These are phyloP conservation scores for Aphidius ervi DNA, from an alignment of 1,140 invertebrate genomes.

Conservation along the genomic window DNA sequence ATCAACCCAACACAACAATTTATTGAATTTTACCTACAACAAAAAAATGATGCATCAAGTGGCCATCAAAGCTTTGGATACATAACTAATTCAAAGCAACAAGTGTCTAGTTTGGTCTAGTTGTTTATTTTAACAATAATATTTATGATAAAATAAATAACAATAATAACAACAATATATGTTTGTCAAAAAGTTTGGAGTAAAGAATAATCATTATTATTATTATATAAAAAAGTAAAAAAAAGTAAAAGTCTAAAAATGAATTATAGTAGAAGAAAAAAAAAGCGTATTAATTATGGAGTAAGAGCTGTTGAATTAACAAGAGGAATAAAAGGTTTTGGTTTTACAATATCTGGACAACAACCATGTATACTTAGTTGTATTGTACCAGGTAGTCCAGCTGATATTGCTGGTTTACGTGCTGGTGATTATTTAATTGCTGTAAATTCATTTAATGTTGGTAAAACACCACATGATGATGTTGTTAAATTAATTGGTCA, in stretches of 20 bases:
- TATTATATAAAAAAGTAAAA: conserved; percentile 55
- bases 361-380: conserved; percentile 86
- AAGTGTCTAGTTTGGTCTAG: too few species aligned
- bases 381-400: conserved; percentile 80
- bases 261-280: conserved; percentile 70
- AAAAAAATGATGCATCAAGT: too few species aligned
- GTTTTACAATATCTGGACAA: conserved; percentile 91
- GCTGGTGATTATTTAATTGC: conserved; percentile 88
- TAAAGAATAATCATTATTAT: not conserved
- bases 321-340: conserved; percentile 80
- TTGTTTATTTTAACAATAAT: too few species aligned
- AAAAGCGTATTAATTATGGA: conserved; percentile 75
- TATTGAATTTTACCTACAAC: too few species aligned
- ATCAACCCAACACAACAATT: too few species aligned
- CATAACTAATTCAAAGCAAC: too few species aligned
- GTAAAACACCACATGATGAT: conserved; percentile 85
- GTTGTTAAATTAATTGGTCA: conserved; percentile 86
- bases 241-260: conserved; percentile 59
- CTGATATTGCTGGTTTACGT: conserved; percentile 77
- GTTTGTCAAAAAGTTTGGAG: too few species aligned
- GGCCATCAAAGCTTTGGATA: too few species aligned
- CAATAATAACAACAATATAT: too few species aligned
- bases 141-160: too few species aligned
- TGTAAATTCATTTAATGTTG: conserved; percentile 86
- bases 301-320: conserved; percentile 81